phyloP scores from a whole-genome alignment of 2,888 invertebrate species.

The Pherbina coryleti region DNA sequence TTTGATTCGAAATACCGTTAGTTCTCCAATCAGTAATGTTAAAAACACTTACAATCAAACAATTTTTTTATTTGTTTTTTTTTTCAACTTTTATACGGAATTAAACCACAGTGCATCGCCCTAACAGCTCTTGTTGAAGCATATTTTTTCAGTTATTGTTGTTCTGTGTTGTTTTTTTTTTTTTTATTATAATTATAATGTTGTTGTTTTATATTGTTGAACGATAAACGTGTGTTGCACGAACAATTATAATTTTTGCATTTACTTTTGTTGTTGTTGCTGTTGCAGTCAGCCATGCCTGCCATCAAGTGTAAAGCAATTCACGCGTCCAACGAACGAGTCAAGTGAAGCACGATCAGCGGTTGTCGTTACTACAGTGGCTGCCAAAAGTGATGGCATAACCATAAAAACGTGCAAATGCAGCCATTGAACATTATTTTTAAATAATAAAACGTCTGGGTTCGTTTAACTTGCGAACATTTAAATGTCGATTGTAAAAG shows the following conservation, averaged over 20 bases:
- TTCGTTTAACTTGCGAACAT: background rate
- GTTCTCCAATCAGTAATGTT: no score
- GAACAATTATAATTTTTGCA: background rate
- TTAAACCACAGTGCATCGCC: no score
- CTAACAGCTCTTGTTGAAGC: no score
- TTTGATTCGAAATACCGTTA: no score
- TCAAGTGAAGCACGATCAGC: background rate
- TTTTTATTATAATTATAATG: background rate
- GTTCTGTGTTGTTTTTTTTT: no score
- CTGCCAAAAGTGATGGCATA: no score
- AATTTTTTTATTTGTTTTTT: no score
- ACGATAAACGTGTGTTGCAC: slow-evolving; percentile 4
- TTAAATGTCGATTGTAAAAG: background rate
- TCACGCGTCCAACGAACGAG: background rate
- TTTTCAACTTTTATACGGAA: no score
- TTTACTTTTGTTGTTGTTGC: background rate
- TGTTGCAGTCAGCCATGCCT: background rate
- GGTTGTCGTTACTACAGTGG: background rate
- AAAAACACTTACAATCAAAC: no score
- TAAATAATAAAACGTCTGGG: background rate
- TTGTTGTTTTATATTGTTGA: background rate
- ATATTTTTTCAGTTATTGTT: no score
- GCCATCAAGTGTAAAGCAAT: background rate
- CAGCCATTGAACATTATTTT: background rate
- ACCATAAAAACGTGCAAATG: slow-evolving; percentile 17